These are phyloP conservation scores for Psilopogon haemacephalus DNA, from an alignment of 2,113 vertebrate genomes.

Conservation along the genomic window DNA sequence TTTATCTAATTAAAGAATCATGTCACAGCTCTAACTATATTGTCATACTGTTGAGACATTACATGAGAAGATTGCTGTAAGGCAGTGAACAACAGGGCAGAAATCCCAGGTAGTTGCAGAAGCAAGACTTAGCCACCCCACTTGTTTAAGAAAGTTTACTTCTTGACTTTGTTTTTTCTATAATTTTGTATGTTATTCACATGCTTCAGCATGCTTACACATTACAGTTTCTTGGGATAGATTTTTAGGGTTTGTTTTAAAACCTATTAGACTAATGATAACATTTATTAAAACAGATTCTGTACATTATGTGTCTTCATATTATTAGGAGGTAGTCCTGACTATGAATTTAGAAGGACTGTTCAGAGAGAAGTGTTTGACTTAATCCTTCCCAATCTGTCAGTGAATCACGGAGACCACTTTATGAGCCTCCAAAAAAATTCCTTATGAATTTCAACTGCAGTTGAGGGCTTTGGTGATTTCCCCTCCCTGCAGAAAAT, in stretches of 20 bases:
- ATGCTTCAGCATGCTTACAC: background rate
- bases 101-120: background rate
- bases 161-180: background rate
- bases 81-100: background rate
- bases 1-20: background rate
- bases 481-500: no score
- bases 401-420: background rate
- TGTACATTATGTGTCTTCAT: background rate
- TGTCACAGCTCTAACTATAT: background rate
- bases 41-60: background rate
- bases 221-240: background rate
- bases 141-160: background rate
- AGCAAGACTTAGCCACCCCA: background rate
- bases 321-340: background rate
- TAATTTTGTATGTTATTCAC: background rate
- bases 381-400: background rate
- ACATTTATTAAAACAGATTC: background rate
- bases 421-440: background rate
- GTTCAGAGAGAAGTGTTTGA: background rate
- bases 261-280: background rate
- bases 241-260: background rate
- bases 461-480: background rate
- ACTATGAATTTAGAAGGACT: background rate
- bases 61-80: background rate
- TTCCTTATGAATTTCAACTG: background rate